A percentile compares a stretch with the other conserved stretches of the same genome.
Evolutionary conservation across 2,888 invertebrate genomes (phyloP).

Genomic region (Imbricaverruca yamaguchii): DNA sequence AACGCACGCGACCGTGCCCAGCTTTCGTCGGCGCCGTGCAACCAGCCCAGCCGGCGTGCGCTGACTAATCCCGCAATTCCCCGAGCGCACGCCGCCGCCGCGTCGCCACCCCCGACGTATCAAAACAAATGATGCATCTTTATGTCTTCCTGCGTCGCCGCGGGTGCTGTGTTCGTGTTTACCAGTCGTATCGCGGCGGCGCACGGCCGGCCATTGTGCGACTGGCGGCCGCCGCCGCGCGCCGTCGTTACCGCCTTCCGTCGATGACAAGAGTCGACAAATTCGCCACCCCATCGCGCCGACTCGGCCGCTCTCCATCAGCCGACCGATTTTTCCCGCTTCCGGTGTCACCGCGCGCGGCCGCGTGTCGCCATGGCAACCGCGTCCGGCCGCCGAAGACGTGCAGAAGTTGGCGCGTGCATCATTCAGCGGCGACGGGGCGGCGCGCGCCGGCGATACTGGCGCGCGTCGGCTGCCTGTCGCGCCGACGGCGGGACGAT

Average conservation of each 20-base stretch:
- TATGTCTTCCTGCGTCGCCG: background rate
- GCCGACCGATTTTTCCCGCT: slow-evolving; percentile 1
- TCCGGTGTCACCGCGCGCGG: slow-evolving; percentile 9
- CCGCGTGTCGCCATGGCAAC: slow-evolving; percentile 9
- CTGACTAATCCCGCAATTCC: background rate
- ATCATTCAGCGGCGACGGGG: background rate
- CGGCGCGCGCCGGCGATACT: background rate
- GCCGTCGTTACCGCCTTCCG: slow-evolving; percentile 12
- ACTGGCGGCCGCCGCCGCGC: background rate
- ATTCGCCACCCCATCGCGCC: background rate
- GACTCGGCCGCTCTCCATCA: background rate
- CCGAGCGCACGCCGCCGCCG: background rate
- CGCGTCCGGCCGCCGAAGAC: background rate
- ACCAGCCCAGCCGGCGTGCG: no score
- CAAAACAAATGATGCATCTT: slow-evolving; percentile 18
- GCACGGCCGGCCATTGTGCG: slow-evolving; percentile 13
- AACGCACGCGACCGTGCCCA: no score
- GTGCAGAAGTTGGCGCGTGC: slow-evolving; percentile 20
- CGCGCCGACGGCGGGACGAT: background rate
- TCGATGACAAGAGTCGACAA: slow-evolving; percentile 6
- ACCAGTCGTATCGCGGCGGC: background rate
- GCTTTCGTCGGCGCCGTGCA: no score
- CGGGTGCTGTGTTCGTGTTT: background rate
- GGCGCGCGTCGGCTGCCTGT: background rate
- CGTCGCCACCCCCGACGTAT: background rate